These are phyloP conservation scores for Holocentrus rufus DNA, from an alignment of 2,797 vertebrate species.

Conservation along the genomic window DNA sequence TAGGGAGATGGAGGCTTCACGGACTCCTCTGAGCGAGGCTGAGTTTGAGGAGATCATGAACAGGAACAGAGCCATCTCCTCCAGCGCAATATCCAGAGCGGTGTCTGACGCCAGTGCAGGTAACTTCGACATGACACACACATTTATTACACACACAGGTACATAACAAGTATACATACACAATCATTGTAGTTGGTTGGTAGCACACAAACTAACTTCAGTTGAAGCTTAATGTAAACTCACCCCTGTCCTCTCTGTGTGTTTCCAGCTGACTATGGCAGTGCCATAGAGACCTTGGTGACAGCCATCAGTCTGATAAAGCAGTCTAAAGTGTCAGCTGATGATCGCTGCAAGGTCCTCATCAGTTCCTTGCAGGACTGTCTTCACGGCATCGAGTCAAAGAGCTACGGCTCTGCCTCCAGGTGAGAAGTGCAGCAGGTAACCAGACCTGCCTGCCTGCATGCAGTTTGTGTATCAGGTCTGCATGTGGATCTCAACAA, in stretches of 20 bases:
- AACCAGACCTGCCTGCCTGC: slow-evolving; percentile 60
- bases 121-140: slow-evolving; percentile 57
- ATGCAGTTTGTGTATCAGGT: no score
- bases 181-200: no score
- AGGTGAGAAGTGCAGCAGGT: slow-evolving; percentile 78
- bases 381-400: slow-evolving; percentile 98
- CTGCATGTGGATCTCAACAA: no score
- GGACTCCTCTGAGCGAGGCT: slow-evolving; percentile 95
- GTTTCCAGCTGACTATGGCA: slow-evolving; percentile 93
- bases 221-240: neutral
- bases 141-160: neutral
- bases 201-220: neutral
- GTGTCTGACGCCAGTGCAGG: slow-evolving; percentile 99
- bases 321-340: slow-evolving; percentile 98
- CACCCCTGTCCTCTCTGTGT: slow-evolving; percentile 15
- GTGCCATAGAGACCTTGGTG: slow-evolving; percentile 98
- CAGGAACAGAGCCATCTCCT: slow-evolving; percentile 97
- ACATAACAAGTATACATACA: neutral
- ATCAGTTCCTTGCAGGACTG: slow-evolving; percentile 99
- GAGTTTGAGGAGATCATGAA: slow-evolving; percentile 99
- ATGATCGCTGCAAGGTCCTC: slow-evolving; percentile 98
- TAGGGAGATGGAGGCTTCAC: slow-evolving; percentile 96
- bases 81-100: slow-evolving; percentile 98
- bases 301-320: slow-evolving; percentile 99
- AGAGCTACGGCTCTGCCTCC: slow-evolving; percentile 97